A percentile compares a stretch with the other conserved stretches of the same genome.
phyloP scores from a whole-genome alignment of 2,888 invertebrate genomes.

The Gari tellinella region DNA sequence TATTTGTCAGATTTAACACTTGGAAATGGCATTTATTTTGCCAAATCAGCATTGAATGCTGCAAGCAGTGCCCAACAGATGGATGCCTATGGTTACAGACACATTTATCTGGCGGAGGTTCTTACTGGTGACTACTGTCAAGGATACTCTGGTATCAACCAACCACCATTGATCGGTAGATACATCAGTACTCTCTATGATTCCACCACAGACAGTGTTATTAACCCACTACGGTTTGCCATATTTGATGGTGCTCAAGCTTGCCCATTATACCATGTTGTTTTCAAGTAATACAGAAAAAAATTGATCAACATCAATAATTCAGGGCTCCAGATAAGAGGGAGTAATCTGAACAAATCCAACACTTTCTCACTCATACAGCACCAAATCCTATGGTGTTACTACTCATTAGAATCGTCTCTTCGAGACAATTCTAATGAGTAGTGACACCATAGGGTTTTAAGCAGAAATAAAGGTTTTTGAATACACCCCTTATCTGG shows the following conservation, averaged over 20 bases:
- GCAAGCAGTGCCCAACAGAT: slow-evolving; percentile 16
- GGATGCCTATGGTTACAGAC: slow-evolving; percentile 25
- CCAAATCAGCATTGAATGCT: slow-evolving; percentile 26
- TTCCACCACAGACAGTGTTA: slow-evolving; percentile 41
- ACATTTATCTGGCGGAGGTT: slow-evolving; percentile 39
- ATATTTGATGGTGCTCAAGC: slow-evolving; percentile 52
- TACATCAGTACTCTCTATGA: slow-evolving; percentile 18
- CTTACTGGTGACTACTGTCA: slow-evolving; percentile 41
- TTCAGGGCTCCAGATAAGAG: no score
- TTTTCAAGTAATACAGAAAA: background rate
- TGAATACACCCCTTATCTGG: no score
- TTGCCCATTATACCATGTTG: slow-evolving; percentile 34
- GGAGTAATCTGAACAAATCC: no score
- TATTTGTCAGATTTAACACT: slow-evolving; percentile 24
- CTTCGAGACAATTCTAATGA: no score
- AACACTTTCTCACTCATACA: no score
- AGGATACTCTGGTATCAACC: background rate
- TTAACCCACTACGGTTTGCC: slow-evolving; percentile 39
- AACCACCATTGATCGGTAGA: slow-evolving; percentile 15
- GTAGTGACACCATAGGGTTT: no score
- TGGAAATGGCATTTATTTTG: slow-evolving; percentile 44
- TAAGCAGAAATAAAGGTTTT: no score
- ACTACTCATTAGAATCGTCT: no score
- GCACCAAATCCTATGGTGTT: no score
- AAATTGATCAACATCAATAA: no score